Evolutionary conservation across 2,888 invertebrate species (phyloP).

Genomic region (Platynereis dumerilii): DNA sequence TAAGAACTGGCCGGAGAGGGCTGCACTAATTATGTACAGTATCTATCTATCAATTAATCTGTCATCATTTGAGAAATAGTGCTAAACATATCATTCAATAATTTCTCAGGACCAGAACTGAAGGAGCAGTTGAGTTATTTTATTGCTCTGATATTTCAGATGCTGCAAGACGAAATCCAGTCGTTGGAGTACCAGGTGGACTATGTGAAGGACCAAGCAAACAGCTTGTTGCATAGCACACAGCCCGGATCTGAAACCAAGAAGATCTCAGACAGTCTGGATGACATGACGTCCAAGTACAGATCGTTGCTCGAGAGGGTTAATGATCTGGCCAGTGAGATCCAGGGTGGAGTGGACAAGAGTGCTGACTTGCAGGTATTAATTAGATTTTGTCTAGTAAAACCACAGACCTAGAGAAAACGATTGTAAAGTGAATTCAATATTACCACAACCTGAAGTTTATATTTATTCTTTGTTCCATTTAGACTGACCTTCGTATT

Average conservation of each 20-base stretch:
- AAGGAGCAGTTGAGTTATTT: no score
- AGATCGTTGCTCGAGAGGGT: constrained; percentile 71
- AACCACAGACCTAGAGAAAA: constrained; percentile 57
- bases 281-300: constrained; percentile 69
- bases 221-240: constrained; percentile 79
- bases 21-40: no score
- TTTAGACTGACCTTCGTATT: constrained; percentile 12
- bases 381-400: no score
- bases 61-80: not conserved
- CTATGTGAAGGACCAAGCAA: constrained; percentile 73
- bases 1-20: no score
- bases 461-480: no score
- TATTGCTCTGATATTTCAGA: no score
- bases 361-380: constrained; percentile 70
- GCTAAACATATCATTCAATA: no score
- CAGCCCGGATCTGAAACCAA: constrained; percentile 76
- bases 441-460: no score
- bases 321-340: constrained; percentile 44
- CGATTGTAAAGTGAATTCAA: no score
- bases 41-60: no score
- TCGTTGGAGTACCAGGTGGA: constrained; percentile 78
- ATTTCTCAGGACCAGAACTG: no score
- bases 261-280: constrained; percentile 12
- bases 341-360: constrained; percentile 61
- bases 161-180: constrained; percentile 79